phyloP scores from a whole-genome alignment of 2,113 vertebrate species.

The Emydura subglobosa region DNA sequence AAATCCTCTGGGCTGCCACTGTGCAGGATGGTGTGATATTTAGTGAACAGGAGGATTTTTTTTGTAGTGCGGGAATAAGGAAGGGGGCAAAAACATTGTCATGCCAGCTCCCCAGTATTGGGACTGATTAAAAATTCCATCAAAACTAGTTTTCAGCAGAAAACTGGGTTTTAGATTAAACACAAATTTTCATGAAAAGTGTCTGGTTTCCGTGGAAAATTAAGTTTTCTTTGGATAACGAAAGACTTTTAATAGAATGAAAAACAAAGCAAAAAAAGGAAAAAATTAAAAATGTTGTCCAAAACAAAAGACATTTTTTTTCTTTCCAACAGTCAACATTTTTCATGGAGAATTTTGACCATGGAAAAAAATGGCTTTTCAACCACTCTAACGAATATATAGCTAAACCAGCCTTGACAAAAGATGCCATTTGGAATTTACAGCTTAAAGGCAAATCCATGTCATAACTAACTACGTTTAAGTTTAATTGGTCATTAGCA shows the following conservation, averaged over 20 bases:
- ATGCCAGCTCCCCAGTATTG: not conserved
- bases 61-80: not conserved
- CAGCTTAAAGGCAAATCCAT: not conserved
- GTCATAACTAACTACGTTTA: not conserved
- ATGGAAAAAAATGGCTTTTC: not conserved
- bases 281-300: not conserved
- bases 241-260: not conserved
- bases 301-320: not conserved
- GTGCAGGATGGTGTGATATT: not conserved
- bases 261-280: not conserved
- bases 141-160: not conserved
- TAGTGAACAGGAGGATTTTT: not conserved
- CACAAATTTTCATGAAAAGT: not conserved
- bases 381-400: not conserved
- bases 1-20: not conserved
- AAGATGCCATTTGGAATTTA: not conserved
- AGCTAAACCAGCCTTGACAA: not conserved
- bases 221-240: not conserved
- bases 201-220: not conserved
- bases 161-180: not conserved
- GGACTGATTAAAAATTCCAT: not conserved
- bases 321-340: not conserved
- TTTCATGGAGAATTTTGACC: slow-evolving; percentile 7
- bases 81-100: not conserved
- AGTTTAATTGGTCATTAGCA: not conserved